Conservation (phyloP, 2,888 invertebrate species). For the Tineola bisselliella region DNA sequence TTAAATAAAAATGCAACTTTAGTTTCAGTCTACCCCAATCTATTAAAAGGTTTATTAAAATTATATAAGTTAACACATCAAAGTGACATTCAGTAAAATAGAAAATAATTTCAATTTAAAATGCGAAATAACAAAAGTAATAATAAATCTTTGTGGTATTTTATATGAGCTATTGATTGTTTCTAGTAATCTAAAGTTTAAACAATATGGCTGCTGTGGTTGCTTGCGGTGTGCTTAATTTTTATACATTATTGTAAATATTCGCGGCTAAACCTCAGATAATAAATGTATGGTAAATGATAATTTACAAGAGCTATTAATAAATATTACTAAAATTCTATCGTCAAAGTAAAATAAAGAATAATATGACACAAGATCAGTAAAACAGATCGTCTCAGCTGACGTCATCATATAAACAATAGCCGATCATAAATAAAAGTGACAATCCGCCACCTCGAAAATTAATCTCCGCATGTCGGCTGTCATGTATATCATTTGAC, state of each 20-base stretch:
- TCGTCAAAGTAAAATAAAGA: neutral
- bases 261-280: neutral
- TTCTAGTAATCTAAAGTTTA: neutral
- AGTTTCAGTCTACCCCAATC: no score
- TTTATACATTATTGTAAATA: neutral
- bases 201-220: neutral
- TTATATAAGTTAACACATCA: no score
- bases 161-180: neutral
- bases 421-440: constrained; percentile 61
- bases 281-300: neutral
- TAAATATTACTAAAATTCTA: no score
- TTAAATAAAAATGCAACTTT: no score
- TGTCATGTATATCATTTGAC: constrained; percentile 47
- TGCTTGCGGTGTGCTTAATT: neutral
- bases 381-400: constrained; percentile 17
- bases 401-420: constrained; percentile 60
- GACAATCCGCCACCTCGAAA: constrained; percentile 60
- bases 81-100: no score
- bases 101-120: neutral
- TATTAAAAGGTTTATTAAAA: no score
- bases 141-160: neutral
- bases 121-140: neutral
- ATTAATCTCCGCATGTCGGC: constrained; percentile 58
- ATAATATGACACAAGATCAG: neutral
- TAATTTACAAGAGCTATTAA: no score